Evolutionary conservation across 2,113 vertebrate species (phyloP), one percentile per base, ranked within the genome.

Genomic region (Ellobius talpinus): DNA sequence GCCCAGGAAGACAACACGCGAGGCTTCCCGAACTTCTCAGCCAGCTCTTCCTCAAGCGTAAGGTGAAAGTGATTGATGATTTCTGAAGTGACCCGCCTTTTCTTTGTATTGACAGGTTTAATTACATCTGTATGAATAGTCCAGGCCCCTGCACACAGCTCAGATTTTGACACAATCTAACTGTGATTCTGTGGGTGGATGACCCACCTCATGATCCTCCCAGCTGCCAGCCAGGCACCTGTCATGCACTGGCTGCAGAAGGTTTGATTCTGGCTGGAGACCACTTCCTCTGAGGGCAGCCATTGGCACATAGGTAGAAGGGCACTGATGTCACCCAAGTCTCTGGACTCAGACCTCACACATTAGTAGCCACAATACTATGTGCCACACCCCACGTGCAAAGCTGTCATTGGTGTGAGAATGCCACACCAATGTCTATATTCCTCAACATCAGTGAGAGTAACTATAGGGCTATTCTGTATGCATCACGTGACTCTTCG

Each of bases 121-220:
- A 17, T 74, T 8, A 50, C 10, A 77, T 66, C 55, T 45, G 33
- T 21, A 9, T 14, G 36, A 36, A 65, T 65, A 81, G 31, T 17
- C 3, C 31, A 3, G 70, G 24, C 74, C 65, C 23, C 1, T 17
- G 81, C 42, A 39, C 16, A 4, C 42, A 45, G 16, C 42, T 72
- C 7, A 11, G 79, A 47, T 88, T 63, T 65, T 52, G 63, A n/a
- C 87, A 68, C 16, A n/a, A 29, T 70, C 65, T 74, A 39, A 2
- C 63, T 3, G 23, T 47, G 36, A 47, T 5, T 10, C 5, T 36
- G 47, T 29, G 16, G 29, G 13, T 1, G 0, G 14, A 1, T 26
- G 2, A 2, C 4, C 5, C 36, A 29, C 2, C 14, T n/a, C 3
- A 0, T 0, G 26, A 52, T 8, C 26, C 13, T n/a, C 45, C 6